A percentile compares a stretch with the other conserved stretches of the same genome.
Evolutionary conservation across 2,797 vertebrate genomes (phyloP).

Genomic region (Selene dorsalis): DNA sequence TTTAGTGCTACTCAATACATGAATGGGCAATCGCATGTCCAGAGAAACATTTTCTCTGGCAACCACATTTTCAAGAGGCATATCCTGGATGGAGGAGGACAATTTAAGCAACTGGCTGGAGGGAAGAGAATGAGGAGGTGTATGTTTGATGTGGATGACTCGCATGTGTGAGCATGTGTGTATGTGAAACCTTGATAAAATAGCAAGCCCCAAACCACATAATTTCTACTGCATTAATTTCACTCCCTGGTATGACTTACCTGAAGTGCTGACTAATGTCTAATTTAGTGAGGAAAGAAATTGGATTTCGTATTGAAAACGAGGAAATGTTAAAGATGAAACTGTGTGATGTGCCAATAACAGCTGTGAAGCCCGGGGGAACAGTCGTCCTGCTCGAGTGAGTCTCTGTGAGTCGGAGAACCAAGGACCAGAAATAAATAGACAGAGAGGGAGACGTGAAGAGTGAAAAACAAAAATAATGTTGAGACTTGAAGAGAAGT

Average conservation of each 20-base stretch:
- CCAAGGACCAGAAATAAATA: constrained; percentile 41
- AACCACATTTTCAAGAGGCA: constrained; percentile 51
- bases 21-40: constrained; percentile 52
- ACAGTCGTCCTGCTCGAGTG: constrained; percentile 26
- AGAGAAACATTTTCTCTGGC: constrained; percentile 54
- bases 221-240: constrained; percentile 59
- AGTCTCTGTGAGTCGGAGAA: constrained; percentile 35
- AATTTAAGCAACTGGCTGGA: constrained; percentile 54
- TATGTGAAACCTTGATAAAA: constrained; percentile 41
- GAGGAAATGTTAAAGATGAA: constrained; percentile 64
- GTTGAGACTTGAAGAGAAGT: constrained; percentile 15
- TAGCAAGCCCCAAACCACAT: constrained; percentile 46
- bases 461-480: constrained; percentile 20
- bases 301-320: constrained; percentile 61
- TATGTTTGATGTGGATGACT: constrained; percentile 24
- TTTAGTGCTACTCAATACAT: constrained; percentile 53
- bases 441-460: not conserved
- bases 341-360: constrained; percentile 55
- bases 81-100: constrained; percentile 23
- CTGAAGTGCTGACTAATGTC: constrained; percentile 71
- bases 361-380: constrained; percentile 52
- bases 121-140: constrained; percentile 19
- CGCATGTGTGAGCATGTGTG: constrained; percentile 3
- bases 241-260: constrained; percentile 52
- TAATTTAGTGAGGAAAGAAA: constrained; percentile 66